Evolutionary conservation across 2,888 invertebrate species (phyloP).

Genomic region (Caenorhabditis panamensis): DNA sequence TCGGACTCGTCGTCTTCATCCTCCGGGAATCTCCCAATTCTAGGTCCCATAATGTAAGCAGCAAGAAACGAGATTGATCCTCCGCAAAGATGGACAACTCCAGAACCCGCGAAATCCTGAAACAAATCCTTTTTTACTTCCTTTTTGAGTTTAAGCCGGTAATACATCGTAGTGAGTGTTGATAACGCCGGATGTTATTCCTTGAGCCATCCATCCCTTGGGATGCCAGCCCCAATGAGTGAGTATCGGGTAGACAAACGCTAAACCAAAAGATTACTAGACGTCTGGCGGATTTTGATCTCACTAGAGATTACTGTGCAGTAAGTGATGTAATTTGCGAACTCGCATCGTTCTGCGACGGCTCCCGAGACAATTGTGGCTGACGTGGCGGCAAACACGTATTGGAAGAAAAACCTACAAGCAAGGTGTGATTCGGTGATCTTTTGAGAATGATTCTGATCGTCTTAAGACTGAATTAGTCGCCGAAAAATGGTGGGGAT

Average conservation of each 20-base stretch:
- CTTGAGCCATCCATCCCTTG: constrained; percentile 75
- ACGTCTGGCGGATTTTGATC: constrained; percentile 13
- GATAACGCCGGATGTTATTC: constrained; percentile 66
- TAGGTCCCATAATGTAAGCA: constrained; percentile 83
- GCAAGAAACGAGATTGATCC: constrained; percentile 79
- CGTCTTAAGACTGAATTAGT: constrained; percentile 38
- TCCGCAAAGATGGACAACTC: constrained; percentile 83
- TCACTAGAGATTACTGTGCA: constrained; percentile 83
- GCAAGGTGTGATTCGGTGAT: background rate
- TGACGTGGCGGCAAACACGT: constrained; percentile 84
- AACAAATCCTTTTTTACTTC: background rate
- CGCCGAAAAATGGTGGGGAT: constrained; percentile 34
- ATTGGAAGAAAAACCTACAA: constrained; percentile 83
- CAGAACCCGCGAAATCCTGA: constrained; percentile 84
- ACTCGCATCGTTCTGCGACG: constrained; percentile 84
- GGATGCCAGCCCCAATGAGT: constrained; percentile 80
- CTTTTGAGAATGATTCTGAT: constrained; percentile 33
- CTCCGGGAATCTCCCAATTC: constrained; percentile 83
- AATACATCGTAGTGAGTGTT: constrained; percentile 71
- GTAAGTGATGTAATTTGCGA: constrained; percentile 84
- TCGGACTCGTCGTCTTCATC: constrained; percentile 72
- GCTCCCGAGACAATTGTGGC: constrained; percentile 84
- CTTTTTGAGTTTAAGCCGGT: background rate
- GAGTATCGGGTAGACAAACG: constrained; percentile 76
- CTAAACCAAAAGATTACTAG: constrained; percentile 49